Base-by-base conservation (phyloP, 1,140 invertebrate genomes). In the Anastatus disparis region DNA sequence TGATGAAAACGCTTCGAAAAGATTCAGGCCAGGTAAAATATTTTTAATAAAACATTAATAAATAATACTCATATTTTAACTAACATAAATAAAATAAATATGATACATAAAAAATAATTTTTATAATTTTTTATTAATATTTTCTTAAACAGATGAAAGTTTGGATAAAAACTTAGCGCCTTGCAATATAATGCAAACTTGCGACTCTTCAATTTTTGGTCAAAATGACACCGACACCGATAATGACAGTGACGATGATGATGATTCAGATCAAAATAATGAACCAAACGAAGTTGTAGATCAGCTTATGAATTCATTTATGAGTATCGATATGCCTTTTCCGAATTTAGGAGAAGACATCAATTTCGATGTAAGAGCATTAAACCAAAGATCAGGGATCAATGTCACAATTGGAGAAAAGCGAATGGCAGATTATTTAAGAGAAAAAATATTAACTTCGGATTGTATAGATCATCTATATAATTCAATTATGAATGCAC, bases 391-490 rank as follows among this genome's bases (percentile, higher is more conserved):
- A 44, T 9, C 22, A 46, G 17, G 2, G 29, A 55, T n/a, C 2
- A 24, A 17, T 17, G 15, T 63, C 3, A n/a, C n/a, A n/a, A n/a
- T n/a, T n/a, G 26, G 31, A 20, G 52, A 66, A 22, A 48, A 71
- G 61, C 24, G 26, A 35, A 29, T 65, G 56, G 6, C 46, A 1
- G 29, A 58, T 40, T n/a, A 20, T 46, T 62, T 62, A 29, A 55
- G 80, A 26, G 89, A 92, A 72, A 87, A 91, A 74, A 86, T 89
- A 44, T 78, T 94, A 24, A 94, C 93, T 15, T 82, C 89, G 50
- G 92, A 94, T 38, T 88, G 92, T 48, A 83, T 95, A 10, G 84
- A 93, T 77, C 88, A 88, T 75, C 84, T 97, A 35, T 93, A 96
- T 81, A 88, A 88, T 71, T 93, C 92, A 0, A 79, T 95, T 27